A percentile compares a stretch with the other conserved stretches of the same genome.
These are phyloP conservation scores for Heliconius congener DNA, from an alignment of 1,140 invertebrate genomes.

Conservation along the genomic window DNA sequence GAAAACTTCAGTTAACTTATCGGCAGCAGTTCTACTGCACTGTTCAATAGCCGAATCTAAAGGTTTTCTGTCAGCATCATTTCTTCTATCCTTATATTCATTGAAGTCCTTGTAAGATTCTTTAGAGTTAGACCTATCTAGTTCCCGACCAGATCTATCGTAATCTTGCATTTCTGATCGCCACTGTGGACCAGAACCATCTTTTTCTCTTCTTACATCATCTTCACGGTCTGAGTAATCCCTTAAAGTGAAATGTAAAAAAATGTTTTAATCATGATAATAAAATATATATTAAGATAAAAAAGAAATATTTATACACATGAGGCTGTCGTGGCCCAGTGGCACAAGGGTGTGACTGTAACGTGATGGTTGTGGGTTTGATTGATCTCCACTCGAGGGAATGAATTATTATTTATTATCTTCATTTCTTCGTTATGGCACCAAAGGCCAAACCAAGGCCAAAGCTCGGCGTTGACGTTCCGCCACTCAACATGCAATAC, in stretches of 20 bases:
- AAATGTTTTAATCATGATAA: background rate
- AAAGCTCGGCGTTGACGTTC: too few species aligned
- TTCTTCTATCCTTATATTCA: conserved; percentile 71
- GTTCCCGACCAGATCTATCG: conserved; percentile 68
- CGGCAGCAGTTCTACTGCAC: conserved; percentile 69
- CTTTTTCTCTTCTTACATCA: conserved; percentile 72
- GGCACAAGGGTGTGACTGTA: too few species aligned
- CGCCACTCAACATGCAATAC: too few species aligned
- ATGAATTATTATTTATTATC: too few species aligned
- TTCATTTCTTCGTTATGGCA: too few species aligned
- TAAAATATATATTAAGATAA: background rate
- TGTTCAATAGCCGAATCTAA: conserved; percentile 61
- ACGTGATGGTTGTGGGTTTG: too few species aligned
- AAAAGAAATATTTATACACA: background rate
- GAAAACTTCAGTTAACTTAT: conserved; percentile 77
- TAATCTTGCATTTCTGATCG: conserved; percentile 78
- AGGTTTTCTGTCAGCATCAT: conserved; percentile 71
- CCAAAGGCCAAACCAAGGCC: too few species aligned
- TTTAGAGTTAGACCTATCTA: conserved; percentile 77
- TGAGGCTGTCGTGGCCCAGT: too few species aligned
- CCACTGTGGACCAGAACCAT: conserved; percentile 72
- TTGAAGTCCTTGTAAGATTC: conserved; percentile 74
- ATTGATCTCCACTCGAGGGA: too few species aligned
- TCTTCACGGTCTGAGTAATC: conserved; percentile 78
- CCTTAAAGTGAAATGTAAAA: conserved; percentile 47